phyloP scores from a whole-genome alignment of 2,113 vertebrate genomes.

The Eulacestoma nigropectus region DNA sequence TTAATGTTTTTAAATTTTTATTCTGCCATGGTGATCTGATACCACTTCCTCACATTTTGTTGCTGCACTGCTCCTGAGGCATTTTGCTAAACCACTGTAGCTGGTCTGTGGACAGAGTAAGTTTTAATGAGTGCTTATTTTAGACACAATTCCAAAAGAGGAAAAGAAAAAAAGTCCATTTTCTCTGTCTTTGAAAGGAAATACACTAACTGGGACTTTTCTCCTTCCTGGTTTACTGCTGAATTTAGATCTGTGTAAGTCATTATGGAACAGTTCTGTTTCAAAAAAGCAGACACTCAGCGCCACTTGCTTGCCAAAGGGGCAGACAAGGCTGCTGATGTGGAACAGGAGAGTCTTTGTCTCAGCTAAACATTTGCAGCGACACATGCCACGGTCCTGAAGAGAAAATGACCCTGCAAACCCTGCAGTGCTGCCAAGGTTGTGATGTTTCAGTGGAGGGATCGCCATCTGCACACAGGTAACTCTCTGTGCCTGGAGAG shows the following conservation, averaged over 20 bases:
- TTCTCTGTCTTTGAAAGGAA: not conserved
- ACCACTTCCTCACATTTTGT: not conserved
- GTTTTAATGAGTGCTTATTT: slow-evolving; percentile 2
- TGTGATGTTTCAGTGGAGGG: not conserved
- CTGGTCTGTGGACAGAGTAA: not conserved
- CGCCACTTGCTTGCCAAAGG: not conserved
- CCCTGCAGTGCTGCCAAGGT: accelerated
- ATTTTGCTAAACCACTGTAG: not conserved
- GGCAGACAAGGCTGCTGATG: not conserved
- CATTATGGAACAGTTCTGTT: not conserved
- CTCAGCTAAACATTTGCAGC: not conserved
- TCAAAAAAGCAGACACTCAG: not conserved
- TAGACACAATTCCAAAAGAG: not conserved
- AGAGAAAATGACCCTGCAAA: not conserved
- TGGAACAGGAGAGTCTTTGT: not conserved
- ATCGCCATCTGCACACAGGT: not conserved
- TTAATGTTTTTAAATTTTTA: not conserved
- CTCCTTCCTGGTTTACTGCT: not conserved
- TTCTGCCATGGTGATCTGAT: not conserved
- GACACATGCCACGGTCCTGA: not conserved
- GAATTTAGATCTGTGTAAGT: not conserved
- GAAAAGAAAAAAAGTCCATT: not conserved
- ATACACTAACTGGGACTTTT: not conserved
- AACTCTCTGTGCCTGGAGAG: not conserved
- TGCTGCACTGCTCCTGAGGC: not conserved